Percentiles rank a stretch among this genome's conserved stretches.
These are phyloP conservation scores for Trichonephila clavipes DNA, from an alignment of 1,140 invertebrate species.

Conservation along the genomic window DNA sequence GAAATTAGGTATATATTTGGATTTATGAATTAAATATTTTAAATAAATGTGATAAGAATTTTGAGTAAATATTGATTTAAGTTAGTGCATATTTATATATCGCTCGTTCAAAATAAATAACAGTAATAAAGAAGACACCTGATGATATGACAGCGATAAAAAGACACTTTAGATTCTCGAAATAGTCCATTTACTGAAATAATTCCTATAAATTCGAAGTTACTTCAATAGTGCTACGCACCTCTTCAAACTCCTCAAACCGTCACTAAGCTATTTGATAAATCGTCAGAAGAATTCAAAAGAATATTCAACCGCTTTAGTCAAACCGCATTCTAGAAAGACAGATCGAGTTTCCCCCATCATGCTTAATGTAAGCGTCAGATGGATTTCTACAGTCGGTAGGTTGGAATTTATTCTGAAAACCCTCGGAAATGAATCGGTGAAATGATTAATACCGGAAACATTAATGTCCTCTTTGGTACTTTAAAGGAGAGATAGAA, in stretches of 20 bases:
- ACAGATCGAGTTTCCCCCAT: not conserved
- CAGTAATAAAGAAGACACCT: not conserved
- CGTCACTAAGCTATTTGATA: not conserved
- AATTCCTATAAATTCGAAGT: not conserved
- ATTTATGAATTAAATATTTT: no score
- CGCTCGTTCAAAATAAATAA: no score
- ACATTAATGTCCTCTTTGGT: constrained; percentile 46
- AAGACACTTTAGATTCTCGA: not conserved
- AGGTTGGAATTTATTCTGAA: constrained; percentile 38
- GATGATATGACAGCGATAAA: not conserved
- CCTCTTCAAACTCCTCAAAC: not conserved
- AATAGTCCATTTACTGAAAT: not conserved
- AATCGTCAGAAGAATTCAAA: constrained; percentile 9
- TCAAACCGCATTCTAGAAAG: constrained; percentile 7
- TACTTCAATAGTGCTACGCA: not conserved
- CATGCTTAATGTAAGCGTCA: constrained; percentile 18
- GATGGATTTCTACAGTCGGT: not conserved
- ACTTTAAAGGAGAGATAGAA: constrained; percentile 5
- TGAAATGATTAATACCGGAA: constrained; percentile 64
- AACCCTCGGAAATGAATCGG: constrained; percentile 33
- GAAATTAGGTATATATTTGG: no score
- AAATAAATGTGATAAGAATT: no score
- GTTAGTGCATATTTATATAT: no score
- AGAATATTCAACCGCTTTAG: constrained; percentile 28
- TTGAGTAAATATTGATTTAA: no score